Percentiles rank a stretch among this genome's conserved stretches.
phyloP scores from a whole-genome alignment of 2,797 vertebrate species.

The Benthosema pterotum region DNA sequence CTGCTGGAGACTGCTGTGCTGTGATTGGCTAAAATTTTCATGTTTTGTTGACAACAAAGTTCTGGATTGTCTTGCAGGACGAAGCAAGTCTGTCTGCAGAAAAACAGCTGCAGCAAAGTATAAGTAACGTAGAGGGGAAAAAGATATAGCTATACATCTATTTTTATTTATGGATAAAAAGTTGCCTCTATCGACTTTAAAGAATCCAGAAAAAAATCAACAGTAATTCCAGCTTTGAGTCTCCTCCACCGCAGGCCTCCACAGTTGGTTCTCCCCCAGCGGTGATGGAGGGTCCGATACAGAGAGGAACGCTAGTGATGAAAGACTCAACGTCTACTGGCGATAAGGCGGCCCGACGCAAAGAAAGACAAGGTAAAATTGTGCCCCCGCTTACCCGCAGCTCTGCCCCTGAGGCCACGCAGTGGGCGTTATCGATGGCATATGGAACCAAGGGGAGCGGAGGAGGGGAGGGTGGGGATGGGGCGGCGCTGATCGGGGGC shows the following conservation, averaged over 20 bases:
- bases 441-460: constrained; percentile 51
- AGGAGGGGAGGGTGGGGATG: constrained; percentile 26
- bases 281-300: constrained; percentile 32
- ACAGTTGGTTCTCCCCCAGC: constrained; percentile 33
- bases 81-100: too few relatives aligned
- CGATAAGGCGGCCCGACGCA: constrained; percentile 53
- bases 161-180: too few relatives aligned
- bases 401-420: constrained; percentile 49
- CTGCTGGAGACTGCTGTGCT: too few relatives aligned
- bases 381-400: constrained; percentile 39
- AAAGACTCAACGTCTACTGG: constrained; percentile 25
- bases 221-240: constrained; percentile 11
- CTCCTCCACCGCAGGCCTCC: neutral
- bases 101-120: too few relatives aligned
- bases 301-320: constrained; percentile 8
- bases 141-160: too few relatives aligned
- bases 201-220: neutral
- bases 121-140: too few relatives aligned
- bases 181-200: too few relatives aligned
- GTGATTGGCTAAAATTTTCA: too few relatives aligned
- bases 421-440: constrained; percentile 63
- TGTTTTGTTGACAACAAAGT: too few relatives aligned
- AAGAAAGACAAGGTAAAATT: constrained; percentile 51
- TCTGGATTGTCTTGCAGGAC: too few relatives aligned
- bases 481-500: constrained; percentile 31